phyloP scores from a whole-genome alignment of 2,797 vertebrate genomes.

The Sciaenops ocellatus region DNA sequence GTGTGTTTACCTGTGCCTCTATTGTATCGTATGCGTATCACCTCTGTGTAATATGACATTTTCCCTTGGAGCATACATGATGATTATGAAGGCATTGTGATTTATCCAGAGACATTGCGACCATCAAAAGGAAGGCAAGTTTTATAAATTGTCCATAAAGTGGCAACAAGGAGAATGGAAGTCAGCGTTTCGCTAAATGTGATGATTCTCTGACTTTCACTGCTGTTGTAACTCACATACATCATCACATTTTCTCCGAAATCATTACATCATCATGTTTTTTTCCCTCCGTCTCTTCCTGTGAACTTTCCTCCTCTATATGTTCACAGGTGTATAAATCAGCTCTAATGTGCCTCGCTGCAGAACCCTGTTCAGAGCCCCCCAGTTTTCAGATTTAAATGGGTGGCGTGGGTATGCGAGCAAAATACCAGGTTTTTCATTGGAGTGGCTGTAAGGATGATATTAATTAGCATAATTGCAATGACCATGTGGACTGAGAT shows the following conservation, averaged over 20 bases:
- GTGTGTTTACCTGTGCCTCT: constrained; percentile 27
- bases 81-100: constrained; percentile 36
- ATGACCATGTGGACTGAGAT: constrained; percentile 81
- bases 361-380: constrained; percentile 34
- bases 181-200: constrained; percentile 39
- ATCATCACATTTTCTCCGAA: constrained; percentile 13
- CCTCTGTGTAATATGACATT: constrained; percentile 54
- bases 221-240: constrained; percentile 23
- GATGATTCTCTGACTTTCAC: constrained; percentile 59
- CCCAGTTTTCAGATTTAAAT: constrained; percentile 52
- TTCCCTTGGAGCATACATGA: constrained; percentile 48
- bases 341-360: constrained; percentile 26
- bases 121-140: constrained; percentile 15
- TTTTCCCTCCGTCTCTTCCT: constrained; percentile 4
- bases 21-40: constrained; percentile 18
- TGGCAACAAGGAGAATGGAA: constrained; percentile 20
- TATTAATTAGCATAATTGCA: constrained; percentile 85
- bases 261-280: constrained; percentile 28
- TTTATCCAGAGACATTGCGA: constrained; percentile 41
- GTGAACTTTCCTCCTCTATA: constrained; percentile 35
- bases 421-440: constrained; percentile 58
- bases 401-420: constrained; percentile 37
- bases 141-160: constrained; percentile 39
- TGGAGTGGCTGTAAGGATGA: constrained; percentile 75
- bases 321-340: constrained; percentile 20